Evolutionary conservation across 2,113 vertebrate genomes (phyloP).

Genomic region (Anoura caudifer): DNA sequence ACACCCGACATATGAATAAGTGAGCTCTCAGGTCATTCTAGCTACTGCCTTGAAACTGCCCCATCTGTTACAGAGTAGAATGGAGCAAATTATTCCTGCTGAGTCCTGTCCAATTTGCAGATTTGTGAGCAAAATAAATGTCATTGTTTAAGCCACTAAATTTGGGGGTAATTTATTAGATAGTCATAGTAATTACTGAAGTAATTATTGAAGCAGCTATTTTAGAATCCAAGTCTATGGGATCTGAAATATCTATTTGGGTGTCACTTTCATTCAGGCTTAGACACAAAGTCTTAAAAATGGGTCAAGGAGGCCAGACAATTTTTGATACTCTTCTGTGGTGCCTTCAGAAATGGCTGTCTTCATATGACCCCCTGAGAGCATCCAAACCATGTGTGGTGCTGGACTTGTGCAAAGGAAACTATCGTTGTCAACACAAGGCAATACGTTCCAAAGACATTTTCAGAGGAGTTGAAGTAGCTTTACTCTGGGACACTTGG

Average conservation of each 20-base stretch:
- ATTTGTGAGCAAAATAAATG: background rate
- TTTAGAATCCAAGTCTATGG: background rate
- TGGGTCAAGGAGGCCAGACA: background rate
- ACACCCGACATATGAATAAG: background rate
- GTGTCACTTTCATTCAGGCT: background rate
- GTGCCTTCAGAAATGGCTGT: background rate
- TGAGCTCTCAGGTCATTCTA: background rate
- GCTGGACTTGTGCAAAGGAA: background rate
- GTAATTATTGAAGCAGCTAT: background rate
- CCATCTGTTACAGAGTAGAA: background rate
- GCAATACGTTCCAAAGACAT: background rate
- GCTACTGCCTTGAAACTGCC: background rate
- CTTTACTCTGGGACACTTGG: background rate
- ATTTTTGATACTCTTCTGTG: background rate
- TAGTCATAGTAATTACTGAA: background rate
- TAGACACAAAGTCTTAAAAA: background rate
- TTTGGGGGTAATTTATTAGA: background rate
- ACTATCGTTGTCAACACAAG: background rate
- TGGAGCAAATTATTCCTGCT: background rate
- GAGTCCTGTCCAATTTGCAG: background rate
- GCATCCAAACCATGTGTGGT: background rate
- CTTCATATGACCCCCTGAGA: background rate
- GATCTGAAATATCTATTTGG: background rate
- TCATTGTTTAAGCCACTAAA: background rate
- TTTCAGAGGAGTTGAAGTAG: background rate